phyloP scores from a whole-genome alignment of 1,140 invertebrate species.

The Sycophaga agraensis region DNA sequence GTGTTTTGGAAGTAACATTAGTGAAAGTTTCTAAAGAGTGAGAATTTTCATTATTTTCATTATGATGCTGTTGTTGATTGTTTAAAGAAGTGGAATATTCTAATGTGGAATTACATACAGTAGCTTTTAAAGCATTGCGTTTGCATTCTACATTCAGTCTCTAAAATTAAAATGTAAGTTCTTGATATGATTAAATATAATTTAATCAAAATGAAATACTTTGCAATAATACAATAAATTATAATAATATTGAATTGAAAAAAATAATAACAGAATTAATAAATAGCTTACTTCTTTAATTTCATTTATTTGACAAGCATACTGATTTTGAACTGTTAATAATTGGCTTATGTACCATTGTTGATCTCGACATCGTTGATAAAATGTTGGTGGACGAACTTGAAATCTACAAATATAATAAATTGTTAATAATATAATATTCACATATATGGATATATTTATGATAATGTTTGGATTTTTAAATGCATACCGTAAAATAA shows the following conservation, averaged over 20 bases:
- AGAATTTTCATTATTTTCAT: conserved; percentile 32
- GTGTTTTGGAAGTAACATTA: conserved; percentile 34
- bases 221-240: too few relatives aligned
- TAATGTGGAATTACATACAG: conserved; percentile 36
- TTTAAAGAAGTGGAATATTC: conserved; percentile 13
- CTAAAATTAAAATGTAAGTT: conserved; percentile 49
- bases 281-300: conserved; percentile 73
- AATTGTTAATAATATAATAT: conserved; percentile 17
- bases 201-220: too few relatives aligned
- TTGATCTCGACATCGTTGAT: conserved; percentile 89
- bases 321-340: conserved; percentile 77
- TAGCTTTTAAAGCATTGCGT: conserved; percentile 60
- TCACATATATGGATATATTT: neutral
- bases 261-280: neutral
- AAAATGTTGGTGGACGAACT: conserved; percentile 90
- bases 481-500: conserved; percentile 66
- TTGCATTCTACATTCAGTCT: conserved; percentile 73
- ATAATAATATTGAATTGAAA: too few relatives aligned
- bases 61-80: conserved; percentile 24
- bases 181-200: too few relatives aligned
- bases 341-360: conserved; percentile 92
- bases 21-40: conserved; percentile 42
- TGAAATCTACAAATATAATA: conserved; percentile 68
- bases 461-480: neutral
- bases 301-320: conserved; percentile 79